Conservation (phyloP, 2,113 vertebrate genomes). For the Tilapia sparmanii region DNA sequence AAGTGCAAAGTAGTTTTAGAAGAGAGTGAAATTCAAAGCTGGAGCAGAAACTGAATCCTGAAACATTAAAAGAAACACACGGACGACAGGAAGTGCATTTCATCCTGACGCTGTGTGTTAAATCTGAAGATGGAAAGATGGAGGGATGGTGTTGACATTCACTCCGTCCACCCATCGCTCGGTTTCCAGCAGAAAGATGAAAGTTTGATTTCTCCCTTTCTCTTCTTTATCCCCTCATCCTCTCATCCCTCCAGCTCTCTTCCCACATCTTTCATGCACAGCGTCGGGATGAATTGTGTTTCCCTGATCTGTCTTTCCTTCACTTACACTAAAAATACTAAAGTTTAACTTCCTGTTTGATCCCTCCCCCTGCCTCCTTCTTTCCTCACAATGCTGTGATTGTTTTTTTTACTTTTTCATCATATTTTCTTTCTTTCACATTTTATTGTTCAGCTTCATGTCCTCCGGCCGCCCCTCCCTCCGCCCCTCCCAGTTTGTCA, state of each 20-base stretch:
- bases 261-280: neutral
- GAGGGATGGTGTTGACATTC: fast-evolving
- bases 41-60: neutral
- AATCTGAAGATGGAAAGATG: neutral
- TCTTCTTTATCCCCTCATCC: neutral
- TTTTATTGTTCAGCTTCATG: neutral
- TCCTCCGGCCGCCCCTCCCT: neutral
- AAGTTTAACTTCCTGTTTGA: neutral
- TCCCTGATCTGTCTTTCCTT: neutral
- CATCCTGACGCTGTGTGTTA: neutral
- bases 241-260: neutral
- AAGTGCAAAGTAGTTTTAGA: neutral
- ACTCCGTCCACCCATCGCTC: neutral
- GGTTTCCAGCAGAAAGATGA: neutral
- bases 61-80: neutral
- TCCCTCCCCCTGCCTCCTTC: neutral
- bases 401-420: neutral
- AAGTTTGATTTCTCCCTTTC: neutral
- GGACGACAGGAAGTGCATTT: neutral
- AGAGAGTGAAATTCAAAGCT: neutral
- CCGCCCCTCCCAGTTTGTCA: neutral
- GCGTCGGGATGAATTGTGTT: neutral
- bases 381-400: neutral
- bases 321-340: neutral
- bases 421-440: neutral